phyloP scores from a whole-genome alignment of 2,797 vertebrate genomes.

The Crax fasciolata region DNA sequence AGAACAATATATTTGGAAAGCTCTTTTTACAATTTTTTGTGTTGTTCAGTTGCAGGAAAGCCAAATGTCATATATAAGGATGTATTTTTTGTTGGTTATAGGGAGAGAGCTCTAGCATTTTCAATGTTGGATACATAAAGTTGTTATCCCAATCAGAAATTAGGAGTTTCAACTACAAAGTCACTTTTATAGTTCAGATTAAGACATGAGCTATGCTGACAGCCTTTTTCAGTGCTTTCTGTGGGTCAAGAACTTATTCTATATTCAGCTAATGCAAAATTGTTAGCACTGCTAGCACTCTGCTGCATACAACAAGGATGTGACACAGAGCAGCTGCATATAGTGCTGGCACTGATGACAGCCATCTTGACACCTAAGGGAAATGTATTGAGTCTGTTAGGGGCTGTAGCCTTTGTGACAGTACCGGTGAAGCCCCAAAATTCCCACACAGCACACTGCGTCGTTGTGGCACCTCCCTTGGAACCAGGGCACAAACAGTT shows the following conservation, averaged over 20 bases:
- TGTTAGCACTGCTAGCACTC: neutral
- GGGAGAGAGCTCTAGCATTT: neutral
- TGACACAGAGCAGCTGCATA: neutral
- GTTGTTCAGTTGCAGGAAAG: neutral
- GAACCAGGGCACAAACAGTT: neutral
- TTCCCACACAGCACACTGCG: neutral
- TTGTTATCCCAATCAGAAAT: too few species aligned
- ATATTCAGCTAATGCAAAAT: neutral
- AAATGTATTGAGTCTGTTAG: neutral
- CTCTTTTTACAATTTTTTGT: neutral
- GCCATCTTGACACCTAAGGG: neutral
- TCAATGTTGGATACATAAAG: neutral
- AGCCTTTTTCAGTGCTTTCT: neutral
- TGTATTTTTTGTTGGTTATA: neutral
- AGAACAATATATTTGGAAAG: neutral
- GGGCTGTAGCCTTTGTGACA: neutral
- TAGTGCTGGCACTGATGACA: neutral
- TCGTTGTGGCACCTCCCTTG: neutral
- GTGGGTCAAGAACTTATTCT: neutral
- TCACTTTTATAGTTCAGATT: neutral
- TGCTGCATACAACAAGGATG: fast-evolving
- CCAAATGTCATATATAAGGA: neutral
- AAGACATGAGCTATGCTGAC: neutral
- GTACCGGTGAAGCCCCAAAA: neutral
- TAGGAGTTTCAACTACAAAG: neutral